phyloP scores from a whole-genome alignment of 2,888 invertebrate species.

The Cryptocheilus praepositus region DNA sequence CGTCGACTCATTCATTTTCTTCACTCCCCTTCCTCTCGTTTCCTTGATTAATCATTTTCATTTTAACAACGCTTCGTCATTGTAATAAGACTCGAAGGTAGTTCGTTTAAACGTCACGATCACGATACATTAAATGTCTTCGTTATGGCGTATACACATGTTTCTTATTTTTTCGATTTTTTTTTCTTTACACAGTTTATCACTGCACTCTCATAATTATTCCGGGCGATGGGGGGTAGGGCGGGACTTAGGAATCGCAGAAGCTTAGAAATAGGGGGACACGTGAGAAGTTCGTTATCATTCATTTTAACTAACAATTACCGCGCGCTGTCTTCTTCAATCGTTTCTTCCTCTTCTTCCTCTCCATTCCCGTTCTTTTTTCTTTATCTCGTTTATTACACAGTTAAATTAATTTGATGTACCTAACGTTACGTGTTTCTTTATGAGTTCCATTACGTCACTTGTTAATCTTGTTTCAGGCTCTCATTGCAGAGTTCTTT shows the following conservation, averaged over 20 bases:
- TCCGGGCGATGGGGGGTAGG: neutral
- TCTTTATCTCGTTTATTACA: constrained; percentile 23
- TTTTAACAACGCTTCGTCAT: constrained; percentile 34
- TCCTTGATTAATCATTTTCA: constrained; percentile 2
- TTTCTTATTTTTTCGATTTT: constrained; percentile 6
- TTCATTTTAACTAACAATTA: constrained; percentile 24
- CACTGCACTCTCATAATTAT: constrained; percentile 44
- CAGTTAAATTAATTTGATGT: constrained; percentile 45
- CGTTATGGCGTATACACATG: constrained; percentile 46
- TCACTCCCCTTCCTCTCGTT: constrained; percentile 18
- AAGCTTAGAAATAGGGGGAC: constrained; percentile 31
- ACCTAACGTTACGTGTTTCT: constrained; percentile 28
- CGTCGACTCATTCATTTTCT: constrained; percentile 22
- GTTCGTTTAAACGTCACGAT: constrained; percentile 34
- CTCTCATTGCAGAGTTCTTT: constrained; percentile 57
- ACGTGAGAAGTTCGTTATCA: constrained; percentile 34
- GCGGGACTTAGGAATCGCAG: constrained; percentile 35
- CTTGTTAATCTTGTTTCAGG: constrained; percentile 24
- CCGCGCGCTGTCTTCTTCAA: no score
- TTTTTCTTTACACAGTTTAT: constrained; percentile 31
- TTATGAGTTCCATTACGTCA: constrained; percentile 20
- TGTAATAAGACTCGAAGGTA: constrained; percentile 24
- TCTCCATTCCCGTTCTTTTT: constrained; percentile 20
- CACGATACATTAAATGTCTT: constrained; percentile 26
- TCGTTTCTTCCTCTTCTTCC: no score